phyloP scores from a whole-genome alignment of 2,113 vertebrate genomes.

The Malurus alboscapulatus region DNA sequence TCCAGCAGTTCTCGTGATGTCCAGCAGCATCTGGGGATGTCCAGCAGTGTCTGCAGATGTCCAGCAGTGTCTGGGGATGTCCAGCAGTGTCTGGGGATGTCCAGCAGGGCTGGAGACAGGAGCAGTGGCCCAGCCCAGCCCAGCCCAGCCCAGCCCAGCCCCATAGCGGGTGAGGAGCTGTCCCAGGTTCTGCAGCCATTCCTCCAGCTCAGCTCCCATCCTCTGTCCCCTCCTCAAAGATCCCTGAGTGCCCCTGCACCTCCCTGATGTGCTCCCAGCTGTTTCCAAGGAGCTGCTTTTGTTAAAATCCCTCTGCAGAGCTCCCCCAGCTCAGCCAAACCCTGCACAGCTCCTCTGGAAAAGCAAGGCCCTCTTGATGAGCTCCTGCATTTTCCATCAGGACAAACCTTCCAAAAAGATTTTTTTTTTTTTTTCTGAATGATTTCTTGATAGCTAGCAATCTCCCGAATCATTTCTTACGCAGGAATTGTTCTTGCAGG shows the following conservation, averaged over 20 bases:
- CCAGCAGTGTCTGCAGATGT: too few relatives aligned
- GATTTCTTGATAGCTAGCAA: conserved; percentile 19
- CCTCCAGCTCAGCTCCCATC: neutral
- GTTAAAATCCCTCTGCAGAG: neutral
- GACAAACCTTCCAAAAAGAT: neutral
- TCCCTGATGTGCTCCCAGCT: neutral
- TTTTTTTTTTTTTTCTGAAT: neutral
- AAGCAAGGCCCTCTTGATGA: neutral
- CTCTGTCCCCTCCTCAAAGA: neutral
- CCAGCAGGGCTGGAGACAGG: neutral
- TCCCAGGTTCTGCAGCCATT: neutral
- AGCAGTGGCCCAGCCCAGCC: neutral
- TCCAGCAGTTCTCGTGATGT: too few relatives aligned
- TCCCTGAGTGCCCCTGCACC: neutral
- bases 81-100: too few relatives aligned
- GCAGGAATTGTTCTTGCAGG: neutral
- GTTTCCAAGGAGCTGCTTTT: conserved; percentile 34
- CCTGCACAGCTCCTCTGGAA: neutral
- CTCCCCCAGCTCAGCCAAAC: neutral
- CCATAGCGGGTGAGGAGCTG: neutral
- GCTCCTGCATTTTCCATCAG: conserved; percentile 20
- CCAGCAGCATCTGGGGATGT: too few relatives aligned
- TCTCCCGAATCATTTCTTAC: neutral
- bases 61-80: too few relatives aligned
- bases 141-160: neutral